phyloP scores from a whole-genome alignment of 2,113 vertebrate genomes.

The Myrmecobius fasciatus region DNA sequence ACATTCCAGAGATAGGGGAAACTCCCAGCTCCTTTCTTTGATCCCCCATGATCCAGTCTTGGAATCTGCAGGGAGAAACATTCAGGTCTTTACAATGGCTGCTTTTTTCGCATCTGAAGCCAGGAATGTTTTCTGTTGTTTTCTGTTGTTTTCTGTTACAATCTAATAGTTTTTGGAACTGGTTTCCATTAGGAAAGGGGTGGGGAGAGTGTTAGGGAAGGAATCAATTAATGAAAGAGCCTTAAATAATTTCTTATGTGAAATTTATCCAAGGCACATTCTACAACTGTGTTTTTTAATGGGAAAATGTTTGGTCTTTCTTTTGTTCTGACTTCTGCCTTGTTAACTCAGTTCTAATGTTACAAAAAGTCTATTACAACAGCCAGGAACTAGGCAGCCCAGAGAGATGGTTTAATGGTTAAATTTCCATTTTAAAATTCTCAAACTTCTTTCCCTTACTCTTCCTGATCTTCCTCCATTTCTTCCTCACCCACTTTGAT shows the following conservation, averaged over 20 bases:
- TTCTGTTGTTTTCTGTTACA: neutral
- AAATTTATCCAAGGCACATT: neutral
- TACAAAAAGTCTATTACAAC: neutral
- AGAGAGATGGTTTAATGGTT: neutral
- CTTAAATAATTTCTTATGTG: neutral
- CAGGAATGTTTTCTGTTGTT: neutral
- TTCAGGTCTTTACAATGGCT: neutral
- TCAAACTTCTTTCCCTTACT: neutral
- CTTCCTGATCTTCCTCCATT: neutral
- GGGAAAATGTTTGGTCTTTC: neutral
- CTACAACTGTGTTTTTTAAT: neutral
- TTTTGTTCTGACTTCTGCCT: neutral
- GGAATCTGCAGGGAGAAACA: neutral
- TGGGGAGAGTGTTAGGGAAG: neutral
- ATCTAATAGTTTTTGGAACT: neutral
- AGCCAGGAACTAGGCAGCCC: neutral
- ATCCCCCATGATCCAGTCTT: neutral
- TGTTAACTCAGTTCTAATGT: neutral
- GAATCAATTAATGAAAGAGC: neutral
- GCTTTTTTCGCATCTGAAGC: neutral
- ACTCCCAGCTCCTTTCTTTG: neutral
- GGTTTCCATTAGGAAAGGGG: neutral
- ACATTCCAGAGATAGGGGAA: neutral
- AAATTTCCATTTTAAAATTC: neutral
- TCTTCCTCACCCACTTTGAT: neutral